phyloP scores from a whole-genome alignment of 1,140 invertebrate species.

The Cepaea nemoralis region DNA sequence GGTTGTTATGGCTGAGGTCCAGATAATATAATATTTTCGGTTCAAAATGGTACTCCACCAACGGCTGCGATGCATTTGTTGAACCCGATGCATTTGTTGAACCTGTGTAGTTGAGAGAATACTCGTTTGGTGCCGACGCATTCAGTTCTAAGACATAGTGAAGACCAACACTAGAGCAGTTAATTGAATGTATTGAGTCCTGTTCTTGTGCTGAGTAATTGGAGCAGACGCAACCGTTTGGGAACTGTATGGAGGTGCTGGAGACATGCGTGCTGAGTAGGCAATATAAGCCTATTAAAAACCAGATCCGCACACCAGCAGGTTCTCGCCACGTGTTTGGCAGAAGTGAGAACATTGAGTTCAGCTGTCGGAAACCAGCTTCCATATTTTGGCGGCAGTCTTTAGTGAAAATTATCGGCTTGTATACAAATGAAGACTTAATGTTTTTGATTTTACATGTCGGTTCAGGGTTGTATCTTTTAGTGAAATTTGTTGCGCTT shows the following conservation, averaged over 20 bases:
- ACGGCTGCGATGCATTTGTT: not conserved
- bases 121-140: conserved; percentile 40
- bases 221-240: not conserved
- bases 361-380: not conserved
- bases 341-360: not conserved
- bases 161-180: not conserved
- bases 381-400: no score
- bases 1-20: conserved; percentile 74
- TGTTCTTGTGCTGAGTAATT: not conserved
- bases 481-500: no score
- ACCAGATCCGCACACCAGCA: not conserved
- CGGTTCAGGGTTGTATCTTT: no score
- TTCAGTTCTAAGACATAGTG: conserved; percentile 36
- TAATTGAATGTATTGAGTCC: not conserved
- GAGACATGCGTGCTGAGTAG: not conserved
- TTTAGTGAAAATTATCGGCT: no score
- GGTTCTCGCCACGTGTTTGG: not conserved
- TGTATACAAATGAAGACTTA: no score
- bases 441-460: no score
- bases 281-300: not conserved
- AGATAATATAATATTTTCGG: conserved; percentile 69
- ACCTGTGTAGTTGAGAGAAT: not conserved
- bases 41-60: not conserved
- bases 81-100: not conserved
- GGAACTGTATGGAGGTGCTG: not conserved